Evolutionary conservation across 2,888 invertebrate genomes (phyloP).

Genomic region (Taenaris catops): DNA sequence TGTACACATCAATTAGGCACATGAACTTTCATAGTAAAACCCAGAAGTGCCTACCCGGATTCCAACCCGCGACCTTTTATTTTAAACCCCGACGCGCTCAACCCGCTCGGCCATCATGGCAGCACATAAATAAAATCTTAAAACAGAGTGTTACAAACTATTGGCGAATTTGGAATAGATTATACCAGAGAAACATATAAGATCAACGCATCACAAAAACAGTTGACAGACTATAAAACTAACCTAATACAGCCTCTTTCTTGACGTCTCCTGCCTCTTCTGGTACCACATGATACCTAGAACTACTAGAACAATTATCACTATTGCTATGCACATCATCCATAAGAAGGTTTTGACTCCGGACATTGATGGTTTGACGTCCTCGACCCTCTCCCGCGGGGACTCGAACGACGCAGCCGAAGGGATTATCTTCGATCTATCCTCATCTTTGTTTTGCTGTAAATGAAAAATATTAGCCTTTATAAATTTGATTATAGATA

Average conservation of each 20-base stretch:
- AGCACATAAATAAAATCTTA: too few relatives aligned
- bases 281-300: conserved; percentile 96
- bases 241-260: conserved; percentile 86
- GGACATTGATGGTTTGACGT: conserved; percentile 92
- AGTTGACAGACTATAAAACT: background rate
- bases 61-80: too few relatives aligned
- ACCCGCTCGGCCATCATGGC: too few relatives aligned
- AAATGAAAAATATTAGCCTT: conserved; percentile 26
- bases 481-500: background rate
- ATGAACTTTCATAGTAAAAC: too few relatives aligned
- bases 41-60: too few relatives aligned
- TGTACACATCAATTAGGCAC: too few relatives aligned
- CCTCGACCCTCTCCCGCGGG: conserved; percentile 94
- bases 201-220: too few relatives aligned
- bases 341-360: conserved; percentile 95
- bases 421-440: conserved; percentile 91
- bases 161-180: too few relatives aligned
- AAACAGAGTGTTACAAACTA: background rate
- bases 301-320: conserved; percentile 89
- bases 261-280: conserved; percentile 92
- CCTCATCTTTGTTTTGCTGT: conserved; percentile 82
- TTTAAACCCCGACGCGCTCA: too few relatives aligned
- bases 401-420: conserved; percentile 94
- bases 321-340: conserved; percentile 91
- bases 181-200: too few relatives aligned